Conservation (phyloP, 1,140 invertebrate genomes). For the Rhyacophila brunnea region DNA sequence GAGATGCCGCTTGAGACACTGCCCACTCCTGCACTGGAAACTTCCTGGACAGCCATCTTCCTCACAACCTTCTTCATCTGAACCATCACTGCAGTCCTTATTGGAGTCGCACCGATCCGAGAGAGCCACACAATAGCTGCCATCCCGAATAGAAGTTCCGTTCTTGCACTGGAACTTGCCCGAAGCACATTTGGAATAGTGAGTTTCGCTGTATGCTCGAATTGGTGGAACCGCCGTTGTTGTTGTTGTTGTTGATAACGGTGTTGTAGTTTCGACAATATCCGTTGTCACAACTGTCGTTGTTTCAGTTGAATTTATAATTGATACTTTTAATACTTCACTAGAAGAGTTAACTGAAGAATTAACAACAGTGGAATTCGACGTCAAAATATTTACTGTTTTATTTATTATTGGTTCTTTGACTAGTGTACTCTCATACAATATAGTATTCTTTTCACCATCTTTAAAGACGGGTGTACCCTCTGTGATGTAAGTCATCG, state of each 20-base stretch:
- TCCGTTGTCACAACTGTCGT: not conserved
- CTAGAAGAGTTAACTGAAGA: too few species aligned
- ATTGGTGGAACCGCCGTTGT: not conserved
- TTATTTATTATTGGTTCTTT: too few species aligned
- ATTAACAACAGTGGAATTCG: too few species aligned
- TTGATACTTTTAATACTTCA: too few species aligned
- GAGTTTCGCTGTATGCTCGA: slow-evolving; percentile 11
- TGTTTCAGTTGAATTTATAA: too few species aligned
- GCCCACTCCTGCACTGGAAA: slow-evolving; percentile 67
- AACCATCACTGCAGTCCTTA: slow-evolving; percentile 63
- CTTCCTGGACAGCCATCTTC: slow-evolving; percentile 59
- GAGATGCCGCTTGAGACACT: slow-evolving; percentile 67
- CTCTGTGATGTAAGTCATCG: not conserved
- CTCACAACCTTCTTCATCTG: slow-evolving; percentile 62
- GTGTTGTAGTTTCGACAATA: not conserved
- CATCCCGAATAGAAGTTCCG: slow-evolving; percentile 57
- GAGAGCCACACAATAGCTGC: slow-evolving; percentile 57
- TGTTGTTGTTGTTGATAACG: not conserved
- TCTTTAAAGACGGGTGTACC: too few species aligned
- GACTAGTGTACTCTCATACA: too few species aligned
- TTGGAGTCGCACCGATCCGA: slow-evolving; percentile 62
- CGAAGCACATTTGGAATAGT: slow-evolving; percentile 55
- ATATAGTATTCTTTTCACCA: too few species aligned
- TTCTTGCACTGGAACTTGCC: slow-evolving; percentile 64
- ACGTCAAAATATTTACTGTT: too few species aligned